A percentile compares a stretch with the other conserved stretches of the same genome.
Conservation (phyloP, 2,888 invertebrate genomes). For the Agrotis exclamationis region DNA sequence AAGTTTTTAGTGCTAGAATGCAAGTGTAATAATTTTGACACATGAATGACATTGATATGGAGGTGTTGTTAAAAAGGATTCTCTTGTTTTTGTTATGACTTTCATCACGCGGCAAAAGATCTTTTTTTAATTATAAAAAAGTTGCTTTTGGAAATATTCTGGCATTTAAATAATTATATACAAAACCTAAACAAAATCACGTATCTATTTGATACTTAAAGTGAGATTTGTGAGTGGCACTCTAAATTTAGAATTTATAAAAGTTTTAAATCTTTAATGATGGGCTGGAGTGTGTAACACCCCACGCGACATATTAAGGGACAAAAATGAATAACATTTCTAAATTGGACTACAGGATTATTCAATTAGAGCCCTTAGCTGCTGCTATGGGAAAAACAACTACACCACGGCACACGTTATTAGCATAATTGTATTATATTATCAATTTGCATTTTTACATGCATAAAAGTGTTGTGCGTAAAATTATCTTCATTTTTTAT, state of each 20-base stretch:
- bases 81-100: neutral
- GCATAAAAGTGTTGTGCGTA: constrained; percentile 2
- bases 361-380: constrained; percentile 18
- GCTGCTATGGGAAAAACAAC: constrained; percentile 15
- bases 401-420: neutral
- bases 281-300: no score
- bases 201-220: no score
- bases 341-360: neutral
- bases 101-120: neutral
- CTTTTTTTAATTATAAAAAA: no score
- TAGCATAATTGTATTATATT: constrained; percentile 15
- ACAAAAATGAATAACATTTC: no score
- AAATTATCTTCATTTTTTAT: neutral
- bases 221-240: no score
- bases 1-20: no score
- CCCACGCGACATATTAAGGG: no score
- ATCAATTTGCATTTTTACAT: constrained; percentile 15
- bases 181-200: no score
- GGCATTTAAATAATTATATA: no score
- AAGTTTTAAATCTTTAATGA: no score
- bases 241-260: no score
- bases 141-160: no score
- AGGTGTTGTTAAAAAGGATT: neutral
- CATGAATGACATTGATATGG: neutral
- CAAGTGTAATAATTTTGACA: neutral